Evolutionary conservation across 2,113 vertebrate species (phyloP).

Genomic region (Channa maculata): DNA sequence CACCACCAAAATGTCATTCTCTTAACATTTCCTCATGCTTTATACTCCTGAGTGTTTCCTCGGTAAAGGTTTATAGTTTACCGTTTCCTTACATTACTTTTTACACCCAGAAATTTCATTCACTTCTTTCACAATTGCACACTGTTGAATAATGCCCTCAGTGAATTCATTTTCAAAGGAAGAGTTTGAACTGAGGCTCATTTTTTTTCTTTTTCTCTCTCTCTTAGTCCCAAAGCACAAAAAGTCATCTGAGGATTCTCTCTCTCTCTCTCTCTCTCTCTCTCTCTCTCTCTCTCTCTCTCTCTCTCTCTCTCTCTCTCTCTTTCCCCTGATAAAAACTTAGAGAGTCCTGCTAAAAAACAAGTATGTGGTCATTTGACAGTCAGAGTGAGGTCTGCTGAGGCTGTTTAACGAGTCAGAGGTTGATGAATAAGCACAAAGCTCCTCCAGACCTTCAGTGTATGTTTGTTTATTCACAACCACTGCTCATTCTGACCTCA

Average conservation of each 20-base stretch:
- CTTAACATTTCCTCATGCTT: conserved; percentile 58
- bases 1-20: conserved; percentile 73
- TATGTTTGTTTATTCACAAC: conserved; percentile 39
- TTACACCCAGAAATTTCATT: conserved; percentile 7
- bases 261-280: neutral
- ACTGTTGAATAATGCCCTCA: conserved; percentile 48
- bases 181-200: conserved; percentile 20
- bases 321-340: neutral
- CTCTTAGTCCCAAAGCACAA: conserved; percentile 1
- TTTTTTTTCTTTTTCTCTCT: neutral
- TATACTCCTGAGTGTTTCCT: conserved; percentile 39
- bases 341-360: conserved; percentile 18
- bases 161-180: conserved; percentile 29
- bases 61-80: conserved; percentile 49
- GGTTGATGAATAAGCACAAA: conserved; percentile 24
- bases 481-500: neutral
- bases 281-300: neutral
- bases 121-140: conserved; percentile 38
- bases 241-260: conserved; percentile 27
- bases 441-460: conserved; percentile 6
- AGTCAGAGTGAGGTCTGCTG: conserved; percentile 33
- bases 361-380: conserved; percentile 42
- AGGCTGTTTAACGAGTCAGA: conserved; percentile 39
- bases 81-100: conserved; percentile 30
- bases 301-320: neutral